Base-by-base conservation (phyloP, 2,888 invertebrate species). In the Matsumyia berberina region DNA sequence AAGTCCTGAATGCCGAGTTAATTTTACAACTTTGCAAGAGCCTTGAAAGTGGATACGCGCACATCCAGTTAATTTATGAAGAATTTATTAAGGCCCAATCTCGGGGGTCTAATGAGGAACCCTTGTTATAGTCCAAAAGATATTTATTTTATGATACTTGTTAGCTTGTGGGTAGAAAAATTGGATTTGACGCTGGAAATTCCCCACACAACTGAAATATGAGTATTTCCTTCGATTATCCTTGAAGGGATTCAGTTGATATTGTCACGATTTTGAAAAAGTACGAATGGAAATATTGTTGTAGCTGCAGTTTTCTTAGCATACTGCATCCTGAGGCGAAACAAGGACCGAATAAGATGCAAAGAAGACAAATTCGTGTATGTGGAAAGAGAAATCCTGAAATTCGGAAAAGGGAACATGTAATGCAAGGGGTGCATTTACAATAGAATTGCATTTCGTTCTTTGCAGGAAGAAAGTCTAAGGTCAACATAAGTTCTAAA, bases 181-280 rank as follows among this genome's bases (percentile, higher is more conserved):
- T 12, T 29, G 31, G 5, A 9, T 37, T 11, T 37, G 11, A 42
- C 6, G 3, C 37, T 57, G 11, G 35, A 8, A 37, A 29, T 51
- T 49, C 60, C 33, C 44, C n/a, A 33, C 33, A 8, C 11, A 62
- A 44, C 7, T 12, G 42, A 42, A 29, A 31, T 6, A 17, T 44
- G 17, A 31, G 55, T 35, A 37, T 55, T 55, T 19, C 4, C 5
- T 44, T 55, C 55, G 37, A 74, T 64, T 73, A 73, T 44, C 42
- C 51, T 35, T 17, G 42, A n/a, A 9, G 55, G 35, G 2, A 42
- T 44, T 74, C 55, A 62, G 19, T 74, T 64, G 73, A 64, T 31
- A 55, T 55, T 64, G 55, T 74, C 73, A 55, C 31, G 64, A 29
- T 55, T 46, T 64, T 62, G 55, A 64, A 55, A 33, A 64, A 11